A percentile compares a stretch with the other conserved stretches of the same genome.
Conservation (phyloP, 2,113 vertebrate genomes). For the Spilogale gracilis region DNA sequence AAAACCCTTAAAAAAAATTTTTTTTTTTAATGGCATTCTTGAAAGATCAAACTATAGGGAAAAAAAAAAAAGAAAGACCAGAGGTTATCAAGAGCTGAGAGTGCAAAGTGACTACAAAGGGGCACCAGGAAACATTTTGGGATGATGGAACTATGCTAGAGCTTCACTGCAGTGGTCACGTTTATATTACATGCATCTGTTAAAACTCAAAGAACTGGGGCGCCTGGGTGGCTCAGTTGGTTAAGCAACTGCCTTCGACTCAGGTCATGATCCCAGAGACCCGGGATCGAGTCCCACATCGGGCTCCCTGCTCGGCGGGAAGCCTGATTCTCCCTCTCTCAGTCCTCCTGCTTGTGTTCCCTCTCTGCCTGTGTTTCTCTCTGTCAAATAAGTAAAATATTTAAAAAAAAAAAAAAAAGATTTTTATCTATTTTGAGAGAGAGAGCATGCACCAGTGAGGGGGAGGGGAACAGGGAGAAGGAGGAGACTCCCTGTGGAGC, state of each 20-base stretch:
- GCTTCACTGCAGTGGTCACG: neutral
- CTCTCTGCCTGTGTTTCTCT: too few species aligned
- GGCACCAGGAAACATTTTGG: neutral
- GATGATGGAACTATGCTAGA: neutral
- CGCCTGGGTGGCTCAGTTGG: too few species aligned
- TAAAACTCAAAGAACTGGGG: constrained; percentile 48
- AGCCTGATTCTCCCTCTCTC: too few species aligned
- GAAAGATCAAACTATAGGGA: neutral
- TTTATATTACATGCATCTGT: neutral
- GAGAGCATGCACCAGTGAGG: neutral
- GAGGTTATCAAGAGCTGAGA: neutral
- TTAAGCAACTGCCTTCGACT: too few species aligned
- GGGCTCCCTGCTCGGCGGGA: too few species aligned
- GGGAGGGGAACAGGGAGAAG: neutral
- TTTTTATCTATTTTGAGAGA: neutral
- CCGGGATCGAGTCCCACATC: too few species aligned
- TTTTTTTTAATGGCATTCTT: neutral
- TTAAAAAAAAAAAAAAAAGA: too few species aligned
- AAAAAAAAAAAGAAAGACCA: neutral
- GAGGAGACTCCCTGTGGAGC: neutral
- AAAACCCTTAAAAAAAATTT: neutral
- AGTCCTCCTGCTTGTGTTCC: too few species aligned
- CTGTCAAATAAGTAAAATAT: too few species aligned
- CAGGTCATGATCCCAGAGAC: too few species aligned
- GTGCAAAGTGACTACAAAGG: neutral